These are phyloP conservation scores for Axea sp. DNA, from an alignment of 2,888 invertebrate species.

Conservation along the genomic window DNA sequence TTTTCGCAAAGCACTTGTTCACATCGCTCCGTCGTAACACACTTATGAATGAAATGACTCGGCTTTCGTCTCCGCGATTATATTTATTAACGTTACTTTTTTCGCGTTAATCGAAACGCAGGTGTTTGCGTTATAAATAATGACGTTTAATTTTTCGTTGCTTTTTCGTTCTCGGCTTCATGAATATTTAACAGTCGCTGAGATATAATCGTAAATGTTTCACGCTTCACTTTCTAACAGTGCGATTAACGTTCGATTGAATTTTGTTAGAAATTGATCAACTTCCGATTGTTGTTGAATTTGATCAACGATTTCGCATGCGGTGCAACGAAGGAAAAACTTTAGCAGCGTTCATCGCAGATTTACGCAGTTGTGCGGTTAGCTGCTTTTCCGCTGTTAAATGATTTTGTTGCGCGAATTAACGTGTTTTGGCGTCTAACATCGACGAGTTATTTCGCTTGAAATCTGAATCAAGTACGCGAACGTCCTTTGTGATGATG, in stretches of 20 bases:
- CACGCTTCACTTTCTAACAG: constrained; percentile 19
- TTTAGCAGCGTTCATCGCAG: no score
- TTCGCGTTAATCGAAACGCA: constrained; percentile 5
- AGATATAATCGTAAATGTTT: constrained; percentile 1
- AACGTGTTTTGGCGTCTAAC: no score
- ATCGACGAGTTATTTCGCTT: no score
- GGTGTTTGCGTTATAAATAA: constrained; percentile 6
- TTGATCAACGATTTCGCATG: no score
- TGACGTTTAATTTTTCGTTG: constrained; percentile 1
- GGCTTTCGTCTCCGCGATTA: constrained; percentile 20
- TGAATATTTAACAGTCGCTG: constrained; percentile 16
- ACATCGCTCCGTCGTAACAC: neutral
- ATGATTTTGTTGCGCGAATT: no score
- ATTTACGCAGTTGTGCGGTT: no score
- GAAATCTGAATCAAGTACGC: no score
- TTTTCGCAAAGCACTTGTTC: constrained; percentile 11
- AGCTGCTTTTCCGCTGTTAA: no score
- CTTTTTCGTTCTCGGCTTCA: neutral
- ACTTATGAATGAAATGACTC: constrained; percentile 34
- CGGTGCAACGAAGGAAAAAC: no score
- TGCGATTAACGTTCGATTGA: neutral
- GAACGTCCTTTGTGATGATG: no score
- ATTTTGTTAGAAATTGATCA: constrained; percentile 9
- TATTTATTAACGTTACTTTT: constrained; percentile 26
- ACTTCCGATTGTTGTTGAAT: constrained; percentile 17